Percentiles rank a stretch among this genome's conserved stretches.
Conservation (phyloP, 2,797 vertebrate genomes). For the Triplophysa bombifrons region DNA sequence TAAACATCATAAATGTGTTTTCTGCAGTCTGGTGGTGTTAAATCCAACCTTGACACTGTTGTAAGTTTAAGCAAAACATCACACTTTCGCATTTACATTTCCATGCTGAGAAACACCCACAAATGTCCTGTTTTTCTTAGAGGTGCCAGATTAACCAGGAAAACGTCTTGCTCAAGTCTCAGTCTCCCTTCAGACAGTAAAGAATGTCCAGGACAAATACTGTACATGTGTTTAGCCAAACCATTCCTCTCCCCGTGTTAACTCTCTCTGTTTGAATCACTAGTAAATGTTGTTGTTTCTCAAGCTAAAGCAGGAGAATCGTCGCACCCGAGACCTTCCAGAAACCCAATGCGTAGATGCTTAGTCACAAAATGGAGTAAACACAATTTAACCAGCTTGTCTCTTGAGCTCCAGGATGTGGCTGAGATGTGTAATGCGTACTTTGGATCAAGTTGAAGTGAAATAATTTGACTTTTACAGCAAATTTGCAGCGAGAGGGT, state of each 20-base stretch:
- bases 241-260: neutral
- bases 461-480: constrained; percentile 9
- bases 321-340: constrained; percentile 34
- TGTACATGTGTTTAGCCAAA: neutral
- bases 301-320: constrained; percentile 1
- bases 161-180: constrained; percentile 34
- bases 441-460: constrained; percentile 10
- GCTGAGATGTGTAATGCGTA: neutral
- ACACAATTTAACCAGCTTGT: neutral
- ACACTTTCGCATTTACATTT: constrained; percentile 40
- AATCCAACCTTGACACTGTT: constrained; percentile 27
- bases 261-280: constrained; percentile 5
- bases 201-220: constrained; percentile 12
- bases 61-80: constrained; percentile 8
- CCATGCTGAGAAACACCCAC: constrained; percentile 39
- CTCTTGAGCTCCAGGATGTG: neutral
- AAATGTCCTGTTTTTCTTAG: constrained; percentile 43
- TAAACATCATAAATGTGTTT: too few species aligned
- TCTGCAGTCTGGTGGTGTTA: constrained; percentile 11
- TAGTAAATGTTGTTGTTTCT: constrained; percentile 36
- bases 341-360: constrained; percentile 32
- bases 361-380: constrained; percentile 45
- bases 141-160: constrained; percentile 31
- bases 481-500: constrained; percentile 6
- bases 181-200: constrained; percentile 6